phyloP scores from a whole-genome alignment of 64 coral and sea anemone genomes.

The Montipora capricornis region DNA sequence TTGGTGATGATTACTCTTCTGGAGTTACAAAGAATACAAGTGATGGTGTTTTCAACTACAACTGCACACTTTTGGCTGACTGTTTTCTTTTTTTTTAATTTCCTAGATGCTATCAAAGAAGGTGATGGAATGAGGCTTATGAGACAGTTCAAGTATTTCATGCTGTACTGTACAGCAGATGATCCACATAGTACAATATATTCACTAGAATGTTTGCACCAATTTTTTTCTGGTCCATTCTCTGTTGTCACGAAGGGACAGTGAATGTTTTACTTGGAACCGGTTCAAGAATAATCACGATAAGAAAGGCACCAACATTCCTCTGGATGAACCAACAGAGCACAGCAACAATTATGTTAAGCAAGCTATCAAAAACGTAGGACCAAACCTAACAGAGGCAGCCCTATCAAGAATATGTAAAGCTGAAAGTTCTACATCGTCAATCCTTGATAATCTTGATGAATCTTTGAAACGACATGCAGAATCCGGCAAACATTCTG shows the following conservation, averaged over 20 bases:
- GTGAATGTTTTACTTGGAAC: slow-evolving; percentile 55
- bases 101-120: slow-evolving; percentile 59
- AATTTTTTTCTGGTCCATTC: slow-evolving; percentile 46
- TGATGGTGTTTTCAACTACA: slow-evolving; percentile 18
- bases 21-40: neutral
- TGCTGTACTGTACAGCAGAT: slow-evolving; percentile 85
- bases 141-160: slow-evolving; percentile 75
- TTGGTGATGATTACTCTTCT: slow-evolving; percentile 15
- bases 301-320: slow-evolving; percentile 65
- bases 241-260: slow-evolving; percentile 42
- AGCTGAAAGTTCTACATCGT: slow-evolving; percentile 40
- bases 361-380: slow-evolving; percentile 66
- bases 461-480: slow-evolving; percentile 19
- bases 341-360: slow-evolving; percentile 67
- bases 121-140: slow-evolving; percentile 67
- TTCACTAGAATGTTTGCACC: slow-evolving; percentile 30
- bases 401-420: slow-evolving; percentile 58
- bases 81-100: slow-evolving; percentile 65
- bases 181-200: slow-evolving; percentile 56
- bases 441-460: slow-evolving; percentile 63
- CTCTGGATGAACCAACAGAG: slow-evolving; percentile 66
- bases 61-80: neutral
- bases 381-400: slow-evolving; percentile 62
- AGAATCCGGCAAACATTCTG: slow-evolving; percentile 57
- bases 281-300: slow-evolving; percentile 19